These are phyloP conservation scores for Leptopilina clavipes DNA, from an alignment of 1,140 invertebrate genomes.

Conservation along the genomic window DNA sequence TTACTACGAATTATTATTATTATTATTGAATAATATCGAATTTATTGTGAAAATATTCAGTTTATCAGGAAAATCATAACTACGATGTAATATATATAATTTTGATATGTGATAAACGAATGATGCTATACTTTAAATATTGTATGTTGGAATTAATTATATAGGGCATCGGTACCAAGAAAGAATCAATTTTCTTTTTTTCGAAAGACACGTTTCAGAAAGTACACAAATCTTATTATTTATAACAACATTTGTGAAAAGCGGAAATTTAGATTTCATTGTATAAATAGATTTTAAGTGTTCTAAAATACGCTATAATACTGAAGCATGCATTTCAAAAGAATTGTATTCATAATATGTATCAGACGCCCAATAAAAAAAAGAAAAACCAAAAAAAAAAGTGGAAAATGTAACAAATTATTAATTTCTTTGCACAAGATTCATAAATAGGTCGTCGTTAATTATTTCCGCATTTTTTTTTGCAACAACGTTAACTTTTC, in stretches of 20 bases:
- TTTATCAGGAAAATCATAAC: conserved; percentile 25
- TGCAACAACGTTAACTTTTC: too few relatives aligned
- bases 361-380: conserved; percentile 38
- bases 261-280: conserved; percentile 42
- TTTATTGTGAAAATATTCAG: conserved; percentile 19
- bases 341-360: conserved; percentile 44
- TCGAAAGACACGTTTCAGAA: conserved; percentile 38
- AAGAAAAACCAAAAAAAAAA: conserved; percentile 36
- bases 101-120: conserved; percentile 43
- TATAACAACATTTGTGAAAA: background rate
- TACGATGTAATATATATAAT: conserved; percentile 39
- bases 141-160: conserved; percentile 22
- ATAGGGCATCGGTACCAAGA: background rate
- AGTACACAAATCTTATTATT: background rate
- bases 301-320: conserved; percentile 39
- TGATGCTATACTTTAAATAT: conserved; percentile 38
- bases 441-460: too few relatives aligned
- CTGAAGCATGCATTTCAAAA: conserved; percentile 41
- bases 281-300: conserved; percentile 48
- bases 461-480: too few relatives aligned
- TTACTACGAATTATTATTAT: too few relatives aligned
- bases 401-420: conserved; percentile 24
- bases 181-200: conserved; percentile 38
- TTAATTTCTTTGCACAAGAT: too few relatives aligned
- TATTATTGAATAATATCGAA: background rate